These are phyloP conservation scores for Alces alces DNA, from an alignment of 2,113 vertebrate species.

Conservation along the genomic window DNA sequence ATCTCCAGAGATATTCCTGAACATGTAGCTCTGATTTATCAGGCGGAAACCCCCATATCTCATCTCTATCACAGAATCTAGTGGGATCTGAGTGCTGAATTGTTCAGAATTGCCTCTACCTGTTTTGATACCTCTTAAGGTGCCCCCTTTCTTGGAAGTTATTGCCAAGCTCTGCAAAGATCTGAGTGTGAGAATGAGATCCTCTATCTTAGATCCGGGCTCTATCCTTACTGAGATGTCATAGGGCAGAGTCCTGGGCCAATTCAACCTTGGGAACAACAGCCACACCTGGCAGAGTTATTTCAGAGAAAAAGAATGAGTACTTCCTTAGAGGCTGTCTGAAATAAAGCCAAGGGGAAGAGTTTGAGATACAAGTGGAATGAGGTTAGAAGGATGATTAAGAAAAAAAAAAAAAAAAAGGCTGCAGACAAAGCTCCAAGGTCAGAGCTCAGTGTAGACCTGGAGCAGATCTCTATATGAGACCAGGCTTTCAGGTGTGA, in stretches of 20 bases:
- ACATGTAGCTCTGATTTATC: neutral
- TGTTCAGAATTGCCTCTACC: neutral
- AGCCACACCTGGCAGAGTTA: neutral
- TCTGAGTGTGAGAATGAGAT: neutral
- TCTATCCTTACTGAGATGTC: neutral
- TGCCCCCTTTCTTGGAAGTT: neutral
- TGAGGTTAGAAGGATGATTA: neutral
- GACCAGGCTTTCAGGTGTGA: neutral
- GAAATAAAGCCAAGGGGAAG: neutral
- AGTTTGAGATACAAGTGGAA: neutral
- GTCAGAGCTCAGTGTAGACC: neutral
- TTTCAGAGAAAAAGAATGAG: neutral
- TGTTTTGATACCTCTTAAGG: neutral
- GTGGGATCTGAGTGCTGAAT: neutral
- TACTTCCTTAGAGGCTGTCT: neutral
- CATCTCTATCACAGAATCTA: neutral
- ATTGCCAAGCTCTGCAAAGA: neutral
- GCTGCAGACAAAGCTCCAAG: too few species aligned
- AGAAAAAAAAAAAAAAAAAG: neutral
- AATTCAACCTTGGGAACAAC: neutral
- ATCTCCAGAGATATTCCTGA: neutral
- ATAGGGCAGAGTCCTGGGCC: neutral
- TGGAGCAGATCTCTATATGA: neutral
- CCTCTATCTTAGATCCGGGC: too few species aligned
- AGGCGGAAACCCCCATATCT: neutral